Base-by-base conservation (phyloP, 2,113 vertebrate genomes). In the Eudyptes chrysolophus region DNA sequence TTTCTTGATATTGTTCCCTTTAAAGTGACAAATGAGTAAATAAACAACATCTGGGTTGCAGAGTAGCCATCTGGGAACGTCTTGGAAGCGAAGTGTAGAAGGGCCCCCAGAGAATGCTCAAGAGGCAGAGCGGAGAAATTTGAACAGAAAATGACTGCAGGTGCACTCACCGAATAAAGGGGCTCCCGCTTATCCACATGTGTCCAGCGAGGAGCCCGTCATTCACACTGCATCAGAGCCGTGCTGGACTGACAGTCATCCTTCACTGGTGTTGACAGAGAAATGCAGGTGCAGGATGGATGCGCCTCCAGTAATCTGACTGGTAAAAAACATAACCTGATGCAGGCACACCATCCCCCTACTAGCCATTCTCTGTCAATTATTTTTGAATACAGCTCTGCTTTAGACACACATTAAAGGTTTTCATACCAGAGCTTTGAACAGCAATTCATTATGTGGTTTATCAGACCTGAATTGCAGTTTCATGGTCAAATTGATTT, bases 41-140 rank as follows among this genome's bases (percentile, higher is more conserved):
- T 54, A 97, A 96, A 94, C 84, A 95, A 96, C 91, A 96, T 97
- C 96, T 97, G 94, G 91, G 49, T 48, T 95, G 75, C n/a, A 70
- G 75, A 96, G 42, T 44, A 94, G 71, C 91, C 94, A 97, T 87
- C 87, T 95, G 96, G 95, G 87, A 83, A 93, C 89, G 70, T 36
- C 87, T 85, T 83, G 70, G 65, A 70, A 93, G 38, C 27, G 74
- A 79, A 89, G 49, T 8, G 54, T 42, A 54, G 84, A 70, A 74
- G 38, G 11, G 78, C 10, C 95, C 74, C 78, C 46, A 70, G 94
- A 94, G 91, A 84, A 88, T 0, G 21, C 55, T 80, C 34, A 30
- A 30, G 68, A 90, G 71, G 40, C 6, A 22, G 18, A 38, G 36
- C 1, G 57, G 54, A 60, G 30, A 74, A 55, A 90, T 70, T 30